Base-by-base conservation (phyloP, 2,888 invertebrate genomes). In the Pristionchus exspectatus region DNA sequence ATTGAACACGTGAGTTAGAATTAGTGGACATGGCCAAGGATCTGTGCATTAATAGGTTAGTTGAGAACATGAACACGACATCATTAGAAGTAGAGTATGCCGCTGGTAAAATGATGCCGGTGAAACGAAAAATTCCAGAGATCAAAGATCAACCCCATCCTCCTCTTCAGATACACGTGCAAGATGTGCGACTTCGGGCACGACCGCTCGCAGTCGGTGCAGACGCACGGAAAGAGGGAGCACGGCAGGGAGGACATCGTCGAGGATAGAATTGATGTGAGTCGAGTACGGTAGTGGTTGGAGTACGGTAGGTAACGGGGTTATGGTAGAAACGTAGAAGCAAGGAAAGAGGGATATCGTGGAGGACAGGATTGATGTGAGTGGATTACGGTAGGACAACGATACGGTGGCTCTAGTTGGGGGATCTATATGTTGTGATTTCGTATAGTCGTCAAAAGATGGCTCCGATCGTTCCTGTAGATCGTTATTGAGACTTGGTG, bases 181-280 rank as follows among this genome's bases (percentile, higher is more conserved):
- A 93, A 93, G 89, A 90, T 92, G 87, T 95, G 95, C 90, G 90
- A 92, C 63, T 95, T 93, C 91, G 94, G 94, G 33, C 94, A 95
- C 90, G 95, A 95, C 84, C 93, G 94, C 24, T 93, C 93, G 1
- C 94, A 94, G 90, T 93, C 93, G 24, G 95, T 95, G 24, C 92
- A 93, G 84, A 93, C 93, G 0, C 95, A 95, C 90, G 94, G 94
- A 56, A 93, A 93, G 88, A 94, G 93, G 74, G 95, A 93, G 90
- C 95, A 95, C 90, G 92, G 91, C 38, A 91, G 92, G 21, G 94
- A 94, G 33, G 93, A 94, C 69, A 91, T 92, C 74, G 93, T 94
- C 18, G 92, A 94, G 81, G 95, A 95, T 88, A 91, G 92, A 21
- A 93, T 95, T 85, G 92, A 92, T 83, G 92, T 92, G 85, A 90